Evolutionary conservation across 2,113 vertebrate species (phyloP), one percentile per base, ranked within the genome.

Genomic region (Phaethon lepturus): DNA sequence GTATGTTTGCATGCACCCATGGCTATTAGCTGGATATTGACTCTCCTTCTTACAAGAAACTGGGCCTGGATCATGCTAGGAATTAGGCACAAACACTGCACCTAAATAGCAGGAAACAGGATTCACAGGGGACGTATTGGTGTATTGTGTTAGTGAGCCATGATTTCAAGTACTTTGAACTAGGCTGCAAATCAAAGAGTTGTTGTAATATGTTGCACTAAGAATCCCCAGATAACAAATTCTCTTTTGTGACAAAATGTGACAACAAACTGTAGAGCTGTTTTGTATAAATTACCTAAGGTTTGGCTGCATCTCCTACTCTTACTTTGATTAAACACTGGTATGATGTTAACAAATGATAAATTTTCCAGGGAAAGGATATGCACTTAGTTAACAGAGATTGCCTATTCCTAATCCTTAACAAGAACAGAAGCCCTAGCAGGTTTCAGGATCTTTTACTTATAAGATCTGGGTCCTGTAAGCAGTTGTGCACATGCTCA

Each of bases 171-270:
- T 64, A 52, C 62, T 72, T 81, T 72, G 52, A 93, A 64, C 69
- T 31, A 45, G 26, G 23, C 49, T 93, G 59, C 38, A 82, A 94
- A 95, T 82, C 77, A 90, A 86, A 93, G 80, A 44, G 19, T 28
- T 66, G 29, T 59, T 94, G 73, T 58, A 85, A 10, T 16, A 13
- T 22, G 33, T 75, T 85, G 69, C 33, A n/a, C 40, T 42, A 68
- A 80, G 63, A 62, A 63, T 53, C 38, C 26, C 38, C 44, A 78
- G 14, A 83, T 59, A 77, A 95, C 31, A 87, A 81, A 80, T 78
- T 94, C 55, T 6, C 12, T 67, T 93, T 63, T 80, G 60, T 74
- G 59, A 33, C 45, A 42, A 86, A 93, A 80, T 52, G 31, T 73
- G 82, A 83, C 42, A 88, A 45, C 10, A 73, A 76, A 63, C 2